These are phyloP conservation scores for Pocillopora grandis DNA, from an alignment of 92 coral and sea anemone species.

Conservation along the genomic window DNA sequence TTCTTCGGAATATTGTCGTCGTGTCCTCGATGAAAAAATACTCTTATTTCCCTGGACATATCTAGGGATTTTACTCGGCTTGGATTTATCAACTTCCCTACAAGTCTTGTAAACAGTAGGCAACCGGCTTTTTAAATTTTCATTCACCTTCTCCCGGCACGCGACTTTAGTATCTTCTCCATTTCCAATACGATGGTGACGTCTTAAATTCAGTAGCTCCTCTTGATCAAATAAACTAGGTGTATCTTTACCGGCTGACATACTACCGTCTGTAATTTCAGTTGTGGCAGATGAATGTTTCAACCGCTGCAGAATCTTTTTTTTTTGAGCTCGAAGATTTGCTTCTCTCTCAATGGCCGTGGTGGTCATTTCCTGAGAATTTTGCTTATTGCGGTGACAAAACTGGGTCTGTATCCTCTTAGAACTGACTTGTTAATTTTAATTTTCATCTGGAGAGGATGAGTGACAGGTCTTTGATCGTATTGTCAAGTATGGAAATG, in stretches of 20 bases:
- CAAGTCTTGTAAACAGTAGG: not conserved
- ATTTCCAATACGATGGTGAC: not conserved
- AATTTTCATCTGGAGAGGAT: constrained; percentile 9
- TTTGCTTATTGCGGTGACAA: not conserved
- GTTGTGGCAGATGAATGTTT: constrained; percentile 32
- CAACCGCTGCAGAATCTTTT: constrained; percentile 60
- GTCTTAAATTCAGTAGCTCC: constrained; percentile 6
- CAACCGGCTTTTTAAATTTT: constrained; percentile 2
- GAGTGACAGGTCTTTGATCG: constrained; percentile 19
- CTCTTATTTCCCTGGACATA: not conserved
- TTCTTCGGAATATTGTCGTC: not conserved
- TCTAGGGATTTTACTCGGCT: not conserved
- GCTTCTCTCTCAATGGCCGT: constrained; percentile 62
- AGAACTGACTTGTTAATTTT: constrained; percentile 23
- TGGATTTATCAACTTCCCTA: not conserved
- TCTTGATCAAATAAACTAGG: constrained; percentile 16
- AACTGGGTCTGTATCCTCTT: constrained; percentile 13
- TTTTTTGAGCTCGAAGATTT: constrained; percentile 52
- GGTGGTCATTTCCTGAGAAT: not conserved
- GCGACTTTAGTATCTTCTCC: not conserved
- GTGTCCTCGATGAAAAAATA: constrained; percentile 4
- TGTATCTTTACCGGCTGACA: not conserved
- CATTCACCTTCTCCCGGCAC: not conserved
- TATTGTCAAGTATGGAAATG: constrained; percentile 32
- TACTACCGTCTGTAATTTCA: not conserved